Evolutionary conservation across 2,797 vertebrate species (phyloP).

Genomic region (Coilia nasus): DNA sequence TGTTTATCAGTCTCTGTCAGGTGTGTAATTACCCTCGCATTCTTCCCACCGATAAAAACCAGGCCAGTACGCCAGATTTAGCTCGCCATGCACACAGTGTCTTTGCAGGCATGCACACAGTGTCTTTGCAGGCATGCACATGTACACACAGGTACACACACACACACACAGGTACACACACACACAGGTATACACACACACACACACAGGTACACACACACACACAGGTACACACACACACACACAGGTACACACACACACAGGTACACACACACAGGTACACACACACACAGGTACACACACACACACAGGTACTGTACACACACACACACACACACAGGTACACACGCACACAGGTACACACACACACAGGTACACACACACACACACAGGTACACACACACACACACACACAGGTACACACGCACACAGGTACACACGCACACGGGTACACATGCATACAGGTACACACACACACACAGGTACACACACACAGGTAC

Average conservation of each 20-base stretch:
- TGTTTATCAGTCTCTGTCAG: conserved; percentile 57
- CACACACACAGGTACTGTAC: background rate
- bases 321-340: background rate
- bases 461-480: background rate
- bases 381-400: background rate
- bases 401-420: background rate
- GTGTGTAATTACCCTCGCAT: conserved; percentile 51
- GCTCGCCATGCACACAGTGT: conserved; percentile 17
- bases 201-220: background rate
- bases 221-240: background rate
- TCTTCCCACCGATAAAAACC: conserved; percentile 45
- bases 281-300: background rate
- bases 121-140: conserved; percentile 14
- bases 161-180: background rate
- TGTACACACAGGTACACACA: background rate
- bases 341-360: too few species aligned
- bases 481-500: background rate
- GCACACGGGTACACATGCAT: background rate
- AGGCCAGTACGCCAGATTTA: conserved; percentile 18
- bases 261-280: background rate
- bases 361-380: background rate
- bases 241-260: background rate
- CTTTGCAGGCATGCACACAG: conserved; percentile 12
- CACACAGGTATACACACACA: background rate
- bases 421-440: background rate